Base-by-base conservation (phyloP, 2,888 invertebrate genomes). In the Heliconius sara region DNA sequence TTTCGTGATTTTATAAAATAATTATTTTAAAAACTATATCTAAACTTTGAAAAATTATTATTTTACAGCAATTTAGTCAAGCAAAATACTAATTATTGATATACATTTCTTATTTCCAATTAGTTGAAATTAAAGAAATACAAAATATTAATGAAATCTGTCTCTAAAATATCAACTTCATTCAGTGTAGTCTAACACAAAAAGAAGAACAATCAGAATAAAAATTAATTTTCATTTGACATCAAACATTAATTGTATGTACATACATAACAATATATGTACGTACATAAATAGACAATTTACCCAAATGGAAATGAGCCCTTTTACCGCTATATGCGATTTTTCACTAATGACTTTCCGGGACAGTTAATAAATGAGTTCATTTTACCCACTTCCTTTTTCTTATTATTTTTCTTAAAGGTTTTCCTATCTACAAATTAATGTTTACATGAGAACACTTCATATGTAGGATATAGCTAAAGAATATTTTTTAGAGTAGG, bases 311-410 rank as follows among this genome's bases (percentile, higher is more conserved):
- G 65, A 65, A 16, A 27, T 65, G 12, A 16, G 25, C 65, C 6
- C 25, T 65, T 60, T 65, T 65, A 27, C 27, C 25, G 6, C 27
- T 5, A 5, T 27, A 63, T 25, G 7, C 13, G 63, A 63, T 63
- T 25, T 63, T 63, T 63, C 63, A 63, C 63, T 63, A 63, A 63
- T 63, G 13, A 43, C 22, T 39, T 68, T 43, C 68, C 13, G 39
- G 39, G 30, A 72, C 52, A 72, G n/a, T 68, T 43, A 68, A 43
- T 68, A n/a, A 68, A 43, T 68, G 68, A 39, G n/a, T 68, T 43
- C 39, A 43, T 22, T 68, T 68, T 68, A 68, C 13, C 68, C n/a
- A 5, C 7, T 34, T 25, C 34, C 43, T 13, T 39, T 39, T 39
- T 13, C 39, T 68, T 43, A 34, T 39, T 68, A n/a, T 43, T 68